A percentile compares a stretch with the other conserved stretches of the same genome.
phyloP scores from a whole-genome alignment of 2,113 vertebrate species.

The Istiophorus platypterus region DNA sequence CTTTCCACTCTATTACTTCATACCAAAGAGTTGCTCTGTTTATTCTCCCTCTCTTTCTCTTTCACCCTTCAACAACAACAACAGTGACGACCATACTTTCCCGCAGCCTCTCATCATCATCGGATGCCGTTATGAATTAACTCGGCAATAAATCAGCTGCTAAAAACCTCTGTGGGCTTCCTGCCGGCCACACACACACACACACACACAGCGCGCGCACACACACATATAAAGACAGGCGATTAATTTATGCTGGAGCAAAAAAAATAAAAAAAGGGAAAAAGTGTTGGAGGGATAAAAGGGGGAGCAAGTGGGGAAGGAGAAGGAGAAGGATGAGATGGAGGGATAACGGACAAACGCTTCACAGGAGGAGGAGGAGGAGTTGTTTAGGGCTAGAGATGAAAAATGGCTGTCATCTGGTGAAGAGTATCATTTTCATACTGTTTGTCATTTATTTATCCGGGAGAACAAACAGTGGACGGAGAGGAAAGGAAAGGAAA shows the following conservation, averaged over 20 bases:
- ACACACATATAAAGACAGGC: conserved; percentile 52
- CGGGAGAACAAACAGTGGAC: conserved; percentile 38
- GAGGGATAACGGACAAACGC: conserved; percentile 47
- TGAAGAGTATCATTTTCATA: conserved; percentile 75
- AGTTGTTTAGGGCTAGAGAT: conserved; percentile 62
- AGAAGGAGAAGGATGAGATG: conserved; percentile 55
- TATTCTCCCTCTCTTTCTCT: conserved; percentile 30
- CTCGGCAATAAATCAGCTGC: conserved; percentile 84
- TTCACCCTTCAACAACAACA: conserved; percentile 64
- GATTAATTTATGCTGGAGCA: conserved; percentile 80
- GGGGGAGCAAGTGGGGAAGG: neutral
- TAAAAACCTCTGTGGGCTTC: conserved; percentile 80
- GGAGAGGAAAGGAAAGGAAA: neutral
- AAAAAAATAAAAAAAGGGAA: conserved; percentile 23
- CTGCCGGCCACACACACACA: conserved; percentile 59
- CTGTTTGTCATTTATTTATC: conserved; percentile 70
- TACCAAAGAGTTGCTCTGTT: conserved; percentile 54
- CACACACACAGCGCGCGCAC: conserved; percentile 26
- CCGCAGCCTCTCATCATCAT: conserved; percentile 83
- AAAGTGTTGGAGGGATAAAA: conserved; percentile 58
- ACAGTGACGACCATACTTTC: conserved; percentile 73
- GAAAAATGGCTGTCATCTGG: conserved; percentile 78
- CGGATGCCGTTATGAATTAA: conserved; percentile 83
- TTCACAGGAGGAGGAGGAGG: conserved; percentile 43
- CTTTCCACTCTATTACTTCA: conserved; percentile 56